Percentiles rank a stretch among this genome's conserved stretches.
phyloP scores from a whole-genome alignment of 1,140 invertebrate genomes.

The Bombus superbus region DNA sequence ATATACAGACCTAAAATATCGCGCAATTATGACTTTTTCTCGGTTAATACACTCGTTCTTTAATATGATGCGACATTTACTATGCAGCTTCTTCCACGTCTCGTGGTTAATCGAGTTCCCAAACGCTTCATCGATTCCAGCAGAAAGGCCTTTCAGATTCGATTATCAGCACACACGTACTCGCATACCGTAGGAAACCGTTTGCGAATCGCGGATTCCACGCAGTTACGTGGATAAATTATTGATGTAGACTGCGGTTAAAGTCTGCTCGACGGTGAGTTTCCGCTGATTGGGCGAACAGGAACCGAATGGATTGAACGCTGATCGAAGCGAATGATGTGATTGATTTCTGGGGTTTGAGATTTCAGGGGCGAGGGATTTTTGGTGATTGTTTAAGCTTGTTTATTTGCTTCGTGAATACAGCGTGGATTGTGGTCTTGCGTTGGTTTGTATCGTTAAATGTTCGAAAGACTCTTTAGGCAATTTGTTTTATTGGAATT shows the following conservation, averaged over 20 bases:
- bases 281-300: background rate
- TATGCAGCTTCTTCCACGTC: background rate
- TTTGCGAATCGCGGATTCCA: background rate
- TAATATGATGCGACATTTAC: no score
- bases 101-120: background rate
- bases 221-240: conserved; percentile 19
- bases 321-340: background rate
- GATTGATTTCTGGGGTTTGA: background rate
- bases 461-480: no score
- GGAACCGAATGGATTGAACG: background rate
- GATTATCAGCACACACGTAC: conserved; percentile 18
- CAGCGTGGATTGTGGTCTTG: background rate
- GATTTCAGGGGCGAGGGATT: background rate
- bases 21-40: no score
- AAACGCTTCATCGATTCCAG: background rate
- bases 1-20: no score
- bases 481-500: no score
- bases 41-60: no score
- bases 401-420: background rate
- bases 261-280: background rate
- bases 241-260: background rate
- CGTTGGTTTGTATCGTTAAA: no score
- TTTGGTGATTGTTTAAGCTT: background rate
- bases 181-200: no score
- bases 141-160: background rate